Evolutionary conservation across 2,113 vertebrate species (phyloP), one percentile per base, ranked within the genome.

Genomic region (Triplophysa dalaica): DNA sequence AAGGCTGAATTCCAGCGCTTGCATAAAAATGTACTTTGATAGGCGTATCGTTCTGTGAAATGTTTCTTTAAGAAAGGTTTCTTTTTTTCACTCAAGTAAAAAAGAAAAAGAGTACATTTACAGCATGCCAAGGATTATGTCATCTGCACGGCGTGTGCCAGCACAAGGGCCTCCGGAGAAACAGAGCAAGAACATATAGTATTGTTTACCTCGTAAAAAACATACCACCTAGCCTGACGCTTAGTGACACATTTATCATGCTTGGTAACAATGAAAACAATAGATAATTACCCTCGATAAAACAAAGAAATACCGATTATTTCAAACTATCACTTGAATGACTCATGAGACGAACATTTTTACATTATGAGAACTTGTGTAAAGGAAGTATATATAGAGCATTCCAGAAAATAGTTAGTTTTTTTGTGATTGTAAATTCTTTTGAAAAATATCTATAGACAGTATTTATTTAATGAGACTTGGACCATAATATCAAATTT

Each of bases 141-240:
- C 95, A 98, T 90, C 90, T 88, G 91, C 86, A 33, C 87, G 85
- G 88, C 87, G 81, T 87, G 90, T 90, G 94, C 95, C 94, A 95
- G 88, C 88, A 91, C 91, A 87, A 91, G 85, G 88, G 93, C 93
- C 93, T 93, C 92, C 1, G 93, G 92, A 90, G 93, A 91, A 91
- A 89, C 90, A 92, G 88, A 88, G 93, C 91, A 95, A 89, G 94
- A 94, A 94, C 92, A 94, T 94, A 92, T 94, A 94, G 94, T 95
- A 95, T 93, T 95, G 95, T 96, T 96, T 95, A 95, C 93, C 94
- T 94, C 94, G 89, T 93, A 93, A 93, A 95, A 89, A 95, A 93
- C 89, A 93, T 93, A 95, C 93, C 92, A 92, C 92, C 92, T 94
- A 93, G 85, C 85, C 87, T 85, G 91, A 90, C 88, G 93, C 93